Conservation (phyloP, 2,888 invertebrate genomes). For the Hypselothyrea guttata region DNA sequence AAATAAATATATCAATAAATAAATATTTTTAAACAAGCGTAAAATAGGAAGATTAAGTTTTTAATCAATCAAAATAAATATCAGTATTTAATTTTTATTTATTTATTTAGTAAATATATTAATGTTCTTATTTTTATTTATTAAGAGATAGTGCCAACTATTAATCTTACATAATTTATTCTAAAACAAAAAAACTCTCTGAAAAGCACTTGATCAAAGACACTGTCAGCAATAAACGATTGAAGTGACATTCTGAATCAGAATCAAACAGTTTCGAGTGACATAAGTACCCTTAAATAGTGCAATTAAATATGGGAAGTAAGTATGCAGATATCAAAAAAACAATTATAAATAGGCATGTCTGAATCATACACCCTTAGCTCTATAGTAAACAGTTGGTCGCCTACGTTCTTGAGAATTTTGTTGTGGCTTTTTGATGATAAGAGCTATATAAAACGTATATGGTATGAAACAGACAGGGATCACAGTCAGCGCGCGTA, state of each 20-base stretch:
- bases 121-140: not conserved
- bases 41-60: no score
- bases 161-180: constrained; percentile 18
- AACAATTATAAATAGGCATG: constrained; percentile 1
- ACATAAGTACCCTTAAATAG: constrained; percentile 41
- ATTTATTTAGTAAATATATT: not conserved
- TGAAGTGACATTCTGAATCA: constrained; percentile 47
- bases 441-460: constrained; percentile 28
- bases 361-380: constrained; percentile 40
- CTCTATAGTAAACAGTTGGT: constrained; percentile 34
- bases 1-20: no score
- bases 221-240: constrained; percentile 43
- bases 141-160: not conserved
- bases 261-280: constrained; percentile 43
- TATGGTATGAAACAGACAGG: constrained; percentile 1
- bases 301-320: constrained; percentile 23
- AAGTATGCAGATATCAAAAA: constrained; percentile 14
- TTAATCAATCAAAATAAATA: no score
- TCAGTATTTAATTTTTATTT: no score
- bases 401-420: constrained; percentile 27
- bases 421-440: constrained; percentile 4
- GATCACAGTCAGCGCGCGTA: constrained; percentile 35
- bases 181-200: no score
- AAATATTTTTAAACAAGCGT: no score
- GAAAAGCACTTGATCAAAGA: constrained; percentile 42